Evolutionary conservation across 2,888 invertebrate species (phyloP).

Genomic region (Orchestes rusci): DNA sequence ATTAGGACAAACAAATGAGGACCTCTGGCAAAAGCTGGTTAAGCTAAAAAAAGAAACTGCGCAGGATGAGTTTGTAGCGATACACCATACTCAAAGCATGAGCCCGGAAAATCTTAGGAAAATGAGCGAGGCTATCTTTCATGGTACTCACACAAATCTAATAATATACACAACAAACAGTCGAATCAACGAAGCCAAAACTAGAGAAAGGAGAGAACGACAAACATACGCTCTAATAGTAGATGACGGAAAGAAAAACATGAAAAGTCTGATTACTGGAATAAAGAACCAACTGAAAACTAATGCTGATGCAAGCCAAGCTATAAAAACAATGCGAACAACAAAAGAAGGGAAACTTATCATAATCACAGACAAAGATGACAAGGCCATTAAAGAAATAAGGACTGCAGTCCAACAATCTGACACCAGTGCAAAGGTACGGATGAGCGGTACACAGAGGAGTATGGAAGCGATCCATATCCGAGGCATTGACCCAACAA

Average conservation of each 20-base stretch:
- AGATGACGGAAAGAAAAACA: background rate
- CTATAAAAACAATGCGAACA: background rate
- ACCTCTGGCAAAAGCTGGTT: conserved; percentile 1
- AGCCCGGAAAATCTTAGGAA: background rate
- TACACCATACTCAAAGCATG: background rate
- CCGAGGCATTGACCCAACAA: background rate
- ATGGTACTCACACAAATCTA: background rate
- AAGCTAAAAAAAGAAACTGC: background rate
- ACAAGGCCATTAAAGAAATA: background rate
- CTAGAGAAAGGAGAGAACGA: background rate
- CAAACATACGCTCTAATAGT: background rate
- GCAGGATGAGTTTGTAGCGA: conserved; percentile 1
- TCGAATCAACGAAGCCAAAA: background rate
- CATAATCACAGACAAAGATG: background rate
- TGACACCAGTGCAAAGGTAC: background rate
- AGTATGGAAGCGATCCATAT: background rate
- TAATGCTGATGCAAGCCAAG: background rate
- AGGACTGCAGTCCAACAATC: background rate
- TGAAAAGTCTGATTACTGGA: background rate
- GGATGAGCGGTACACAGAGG: background rate
- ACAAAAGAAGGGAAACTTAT: background rate
- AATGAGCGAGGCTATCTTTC: conserved; percentile 2
- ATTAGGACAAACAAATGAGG: background rate
- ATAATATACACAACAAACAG: conserved; percentile 2
- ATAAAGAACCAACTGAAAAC: background rate